Percentiles rank a stretch among this genome's conserved stretches.
Conservation (phyloP, 2,113 vertebrate genomes). For the Microcebus murinus region DNA sequence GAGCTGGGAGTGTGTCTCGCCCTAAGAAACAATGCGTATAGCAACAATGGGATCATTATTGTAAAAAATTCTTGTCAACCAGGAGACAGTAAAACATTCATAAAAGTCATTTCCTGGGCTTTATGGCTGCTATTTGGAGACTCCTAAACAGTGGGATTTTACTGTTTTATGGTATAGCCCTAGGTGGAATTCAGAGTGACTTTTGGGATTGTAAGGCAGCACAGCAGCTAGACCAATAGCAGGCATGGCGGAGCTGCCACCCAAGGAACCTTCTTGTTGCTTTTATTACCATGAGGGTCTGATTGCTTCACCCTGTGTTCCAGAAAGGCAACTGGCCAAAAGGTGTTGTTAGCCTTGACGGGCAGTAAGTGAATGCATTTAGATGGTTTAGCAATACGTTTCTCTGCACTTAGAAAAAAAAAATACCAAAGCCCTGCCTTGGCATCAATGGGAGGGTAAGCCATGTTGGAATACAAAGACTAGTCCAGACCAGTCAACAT, state of each 20-base stretch:
- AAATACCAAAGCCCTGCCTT: background rate
- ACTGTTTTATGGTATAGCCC: background rate
- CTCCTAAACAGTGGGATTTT: slow-evolving; percentile 49
- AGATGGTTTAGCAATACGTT: slow-evolving; percentile 9
- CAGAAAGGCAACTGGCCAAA: slow-evolving; percentile 12
- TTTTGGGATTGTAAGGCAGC: slow-evolving; percentile 16
- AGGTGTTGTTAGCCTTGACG: background rate
- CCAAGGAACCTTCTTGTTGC: background rate
- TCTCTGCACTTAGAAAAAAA: background rate
- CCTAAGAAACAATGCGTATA: background rate
- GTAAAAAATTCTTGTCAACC: background rate
- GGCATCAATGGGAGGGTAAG: background rate
- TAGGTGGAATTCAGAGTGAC: slow-evolving; percentile 9
- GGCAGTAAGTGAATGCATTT: background rate
- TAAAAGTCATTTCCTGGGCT: slow-evolving; percentile 46
- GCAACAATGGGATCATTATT: background rate
- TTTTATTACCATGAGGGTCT: background rate
- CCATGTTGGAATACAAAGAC: background rate
- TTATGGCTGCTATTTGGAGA: slow-evolving; percentile 39
- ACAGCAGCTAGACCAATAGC: background rate
- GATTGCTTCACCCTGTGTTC: background rate
- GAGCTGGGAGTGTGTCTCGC: background rate
- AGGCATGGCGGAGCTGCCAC: background rate
- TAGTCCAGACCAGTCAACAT: background rate
- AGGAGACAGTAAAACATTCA: slow-evolving; percentile 13